Base-by-base conservation (phyloP, 2,113 vertebrate genomes). In the Girardinichthys multiradiatus region DNA sequence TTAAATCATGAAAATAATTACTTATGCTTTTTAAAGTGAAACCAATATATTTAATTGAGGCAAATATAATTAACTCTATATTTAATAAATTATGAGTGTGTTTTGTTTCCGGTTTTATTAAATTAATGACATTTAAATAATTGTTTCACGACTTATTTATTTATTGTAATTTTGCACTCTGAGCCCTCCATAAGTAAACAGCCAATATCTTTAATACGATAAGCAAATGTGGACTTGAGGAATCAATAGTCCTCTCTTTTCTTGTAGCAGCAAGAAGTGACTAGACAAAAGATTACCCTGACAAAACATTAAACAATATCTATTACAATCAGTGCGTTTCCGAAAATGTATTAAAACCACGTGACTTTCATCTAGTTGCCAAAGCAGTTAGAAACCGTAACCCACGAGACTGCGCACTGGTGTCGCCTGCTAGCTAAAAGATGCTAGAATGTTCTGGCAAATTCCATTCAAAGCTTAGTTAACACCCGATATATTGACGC, bases 391-490 rank as follows among this genome's bases (percentile, higher is more conserved):
- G 61, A 35, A 63, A 33, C 61, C 4, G 58, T 3, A 11, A 11
- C 10, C 24, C 19, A 6, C 4, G 13, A 5, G 14, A 15, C 33
- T 33, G 6, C 13, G 33, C 33, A 42, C 37, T 17, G 24, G 11
- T 33, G 31, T 63, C 28, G 21, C 61, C 33, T 63, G 31, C 35
- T 63, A 37, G 61, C 31, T 26, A 26, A 35, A 37, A 64, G 26
- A 29, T 59, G 8, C 64, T 64, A 64, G 76, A 88, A 87, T 57
- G 65, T 87, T 87, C 81, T 71, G 21, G 48, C 29, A 30, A 51
- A 54, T 15, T 74, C 45, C 28, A 51, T 14, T 64, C 37, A 74
- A 54, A 30, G 72, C 68, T 39, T 57, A 54, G 12, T 45, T 79
- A 54, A 51, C 68, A n/a, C 11, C 10, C 5, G 4, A 62, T 19